Base-by-base conservation (phyloP, 2,797 vertebrate genomes). In the Pelodytes ibericus region DNA sequence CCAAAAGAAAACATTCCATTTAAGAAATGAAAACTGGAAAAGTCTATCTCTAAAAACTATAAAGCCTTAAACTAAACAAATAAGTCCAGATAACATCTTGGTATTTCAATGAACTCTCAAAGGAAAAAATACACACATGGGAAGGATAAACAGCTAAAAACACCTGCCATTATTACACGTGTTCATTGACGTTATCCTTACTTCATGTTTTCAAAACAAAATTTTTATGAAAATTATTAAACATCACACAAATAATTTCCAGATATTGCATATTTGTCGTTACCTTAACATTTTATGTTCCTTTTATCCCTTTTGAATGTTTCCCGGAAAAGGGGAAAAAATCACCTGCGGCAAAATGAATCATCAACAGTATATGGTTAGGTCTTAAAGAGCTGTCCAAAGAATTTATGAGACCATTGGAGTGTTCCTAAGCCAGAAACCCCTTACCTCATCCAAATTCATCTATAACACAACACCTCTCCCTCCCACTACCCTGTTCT, bases 381-480 rank as follows among this genome's bases (percentile, higher is more conserved):
- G 63, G 47, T 67, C 47, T 67, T 74, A 67, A 66, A 74, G 63
- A 49, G 51, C 36, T 59, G 72, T 74, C 72, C 72, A 67, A n/a
- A 65, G 9, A 60, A 74, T 74, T 74, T 74, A 74, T 74, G 72
- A 59, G 72, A 24, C 53, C 22, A 49, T 33, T 74, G 72, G 33
- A 59, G 63, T 67, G 53, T 58, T 67, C 36, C 33, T 59, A 74
- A 74, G 62, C 53, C 72, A 67, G 53, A 59, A 74, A 67, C 3
- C 63, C 53, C 72, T 74, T 67, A 74, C 53, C 26, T 74, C 63
- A 74, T 74, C 72, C 51, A 44, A 41, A 41, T 29, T 73, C 49
- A 22, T 64, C 71, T 41, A 64, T 63, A 74, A 57, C 71, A 73
- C 61, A 73, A 73, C 62, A 65, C 51, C 56, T 59, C 63, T 59